Evolutionary conservation across 2,113 vertebrate species (phyloP), one percentile per base, ranked within the genome.

Genomic region (Periophthalmus modestus): DNA sequence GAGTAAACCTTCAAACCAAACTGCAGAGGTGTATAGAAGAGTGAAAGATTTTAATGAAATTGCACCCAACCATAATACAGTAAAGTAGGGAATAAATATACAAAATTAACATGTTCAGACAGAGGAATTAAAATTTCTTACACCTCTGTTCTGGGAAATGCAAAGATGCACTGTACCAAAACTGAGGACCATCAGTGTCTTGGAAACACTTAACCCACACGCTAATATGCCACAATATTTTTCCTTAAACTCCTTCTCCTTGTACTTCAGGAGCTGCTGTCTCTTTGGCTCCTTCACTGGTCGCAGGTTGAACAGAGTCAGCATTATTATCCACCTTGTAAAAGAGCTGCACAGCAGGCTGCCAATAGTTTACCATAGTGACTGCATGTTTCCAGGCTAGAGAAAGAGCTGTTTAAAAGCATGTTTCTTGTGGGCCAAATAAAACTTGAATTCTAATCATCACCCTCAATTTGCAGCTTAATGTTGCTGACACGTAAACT

Each of bases 341-440:
- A 92, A 88, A 83, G 69, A 73, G 69, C 74, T 76, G 79, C 83
- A 54, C 82, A 87, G 87, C 77, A 74, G 73, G 67, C 79, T 86
- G 86, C 80, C 80, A 86, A 61, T 12, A 57, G 57, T 18, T 81
- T 72, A 14, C 36, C 68, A 59, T 68, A 77, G 78, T 92, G 86
- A 91, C 85, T 77, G 80, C 77, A 86, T 89, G 84, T 89, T 91
- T 90, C 88, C 88, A 91, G 54, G 73, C 62, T 74, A 80, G 84
- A 87, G 74, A 76, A 85, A 88, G 71, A 67, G 57, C 46, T 62
- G 65, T 74, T 75, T 48, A 66, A 69, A 86, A 72, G 71, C 71
- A 54, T 63, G 68, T 62, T 74, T 62, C 72, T 75, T 75, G 76
- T 43, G 18, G 50, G 71, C 50, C 55, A n/a, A 72, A 66, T 73